Conservation (phyloP, 2,113 vertebrate species). For the Mesoclemmys tuberculata region DNA sequence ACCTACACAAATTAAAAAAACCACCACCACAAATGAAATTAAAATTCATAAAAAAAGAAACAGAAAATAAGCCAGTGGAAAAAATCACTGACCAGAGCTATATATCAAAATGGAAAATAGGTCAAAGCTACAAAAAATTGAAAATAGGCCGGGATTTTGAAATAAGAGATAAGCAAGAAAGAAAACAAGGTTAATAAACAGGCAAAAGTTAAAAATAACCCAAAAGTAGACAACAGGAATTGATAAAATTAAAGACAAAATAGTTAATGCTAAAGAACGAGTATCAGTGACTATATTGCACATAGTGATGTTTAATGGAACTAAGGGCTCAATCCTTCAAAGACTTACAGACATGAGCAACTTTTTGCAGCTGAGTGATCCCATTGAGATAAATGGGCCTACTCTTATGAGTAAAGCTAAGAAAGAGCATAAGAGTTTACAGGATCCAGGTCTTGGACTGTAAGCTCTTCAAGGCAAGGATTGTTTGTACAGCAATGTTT, state of each 20-base stretch:
- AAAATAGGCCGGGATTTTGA: background rate
- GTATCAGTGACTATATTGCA: background rate
- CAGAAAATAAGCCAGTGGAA: background rate
- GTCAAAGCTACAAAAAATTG: accelerated
- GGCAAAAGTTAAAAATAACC: background rate
- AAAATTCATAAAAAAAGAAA: background rate
- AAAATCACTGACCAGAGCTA: background rate
- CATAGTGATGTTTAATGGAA: background rate
- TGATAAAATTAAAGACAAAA: background rate
- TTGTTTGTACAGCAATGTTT: background rate
- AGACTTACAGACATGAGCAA: background rate
- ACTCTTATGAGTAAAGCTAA: background rate
- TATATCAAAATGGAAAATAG: background rate
- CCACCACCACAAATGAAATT: too few relatives aligned
- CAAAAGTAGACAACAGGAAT: accelerated
- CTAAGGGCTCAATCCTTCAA: accelerated
- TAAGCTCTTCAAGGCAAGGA: background rate
- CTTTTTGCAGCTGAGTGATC: accelerated
- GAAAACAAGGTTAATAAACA: background rate
- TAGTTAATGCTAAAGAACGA: background rate
- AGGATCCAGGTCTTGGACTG: background rate
- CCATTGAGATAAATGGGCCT: background rate
- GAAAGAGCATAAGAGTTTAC: background rate
- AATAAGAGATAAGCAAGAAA: background rate
- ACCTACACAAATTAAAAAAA: too few relatives aligned